Base-by-base conservation (phyloP, 1,140 invertebrate genomes). In the Neuroterus valhalla region DNA sequence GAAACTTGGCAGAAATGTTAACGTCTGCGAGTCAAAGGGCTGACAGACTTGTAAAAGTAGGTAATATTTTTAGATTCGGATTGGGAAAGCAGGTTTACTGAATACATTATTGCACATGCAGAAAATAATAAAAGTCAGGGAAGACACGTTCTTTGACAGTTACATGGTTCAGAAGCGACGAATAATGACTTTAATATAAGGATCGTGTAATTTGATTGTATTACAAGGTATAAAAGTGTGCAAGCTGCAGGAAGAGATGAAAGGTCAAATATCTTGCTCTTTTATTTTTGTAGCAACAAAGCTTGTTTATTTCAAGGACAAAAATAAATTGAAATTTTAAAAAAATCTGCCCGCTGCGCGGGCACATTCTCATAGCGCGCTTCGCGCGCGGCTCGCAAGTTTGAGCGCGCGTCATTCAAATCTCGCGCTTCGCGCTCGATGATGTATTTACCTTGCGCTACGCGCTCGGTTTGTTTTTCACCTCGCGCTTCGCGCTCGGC, bases 11-110 rank as follows among this genome's bases (percentile, higher is more conserved):
- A 62, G 21, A 15, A 62, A 62, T 23, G 21, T 62, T 62, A 62
- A 62, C 52, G 21, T 62, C 15, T 26, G 26, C 14, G 21, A 62
- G 52, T 62, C 23, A 62, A 62, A 62, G 12, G 52, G 23, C 52
- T 62, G 52, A 62, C 52, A 62, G 48, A 62, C 52, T 62, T 62
- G 52, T 23, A 62, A n/a, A n/a, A n/a, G n/a, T 62, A 62, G 31
- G 52, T 62, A 62, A 62, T 62, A 62, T 62, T 23, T 62, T 62
- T 62, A 62, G 23, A 62, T 62, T 62, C 52, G 3, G 52, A 62
- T 62, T 26, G 21, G 23, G 23, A 62, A 62, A 38, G 31, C 23
- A 62, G 21, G 21, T 62, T 26, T 62, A 62, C 21, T 31, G 52
- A 5, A 38, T 62, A 62, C 19, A 62, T 62, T 62, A 62, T 26